These are phyloP conservation scores for Loripinus fragilis DNA, from an alignment of 2,888 invertebrate species.

Conservation along the genomic window DNA sequence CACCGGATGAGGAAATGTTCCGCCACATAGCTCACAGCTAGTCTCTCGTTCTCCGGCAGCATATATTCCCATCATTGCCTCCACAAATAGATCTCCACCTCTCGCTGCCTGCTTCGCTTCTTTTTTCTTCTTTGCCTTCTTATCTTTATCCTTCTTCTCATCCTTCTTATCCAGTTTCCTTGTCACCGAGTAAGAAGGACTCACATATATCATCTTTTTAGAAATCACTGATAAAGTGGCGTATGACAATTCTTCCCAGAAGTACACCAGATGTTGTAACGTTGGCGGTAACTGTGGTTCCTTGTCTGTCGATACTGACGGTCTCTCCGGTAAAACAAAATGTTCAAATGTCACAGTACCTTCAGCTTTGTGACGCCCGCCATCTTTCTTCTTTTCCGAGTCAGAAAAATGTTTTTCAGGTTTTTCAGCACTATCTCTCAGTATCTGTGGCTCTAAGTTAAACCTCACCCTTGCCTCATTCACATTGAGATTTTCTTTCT, in stretches of 20 bases:
- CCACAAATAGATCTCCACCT: constrained; percentile 74
- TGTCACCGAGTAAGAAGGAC: constrained; percentile 84
- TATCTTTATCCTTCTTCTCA: constrained; percentile 78
- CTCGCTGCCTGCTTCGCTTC: constrained; percentile 83
- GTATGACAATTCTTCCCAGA: constrained; percentile 93
- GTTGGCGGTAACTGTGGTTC: constrained; percentile 90
- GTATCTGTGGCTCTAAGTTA: constrained; percentile 70
- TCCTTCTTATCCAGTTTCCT: constrained; percentile 75
- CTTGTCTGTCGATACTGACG: constrained; percentile 53
- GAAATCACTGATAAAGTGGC: constrained; percentile 86
- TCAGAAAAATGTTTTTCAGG: constrained; percentile 62
- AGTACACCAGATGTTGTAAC: constrained; percentile 91
- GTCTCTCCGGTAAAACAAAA: constrained; percentile 56
- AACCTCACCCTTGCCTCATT: constrained; percentile 77
- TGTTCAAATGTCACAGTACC: constrained; percentile 62
- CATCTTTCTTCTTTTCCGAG: constrained; percentile 53
- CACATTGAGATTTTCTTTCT: constrained; percentile 72
- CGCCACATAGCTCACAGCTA: constrained; percentile 94
- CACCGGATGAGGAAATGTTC: constrained; percentile 87
- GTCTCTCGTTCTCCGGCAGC: constrained; percentile 83
- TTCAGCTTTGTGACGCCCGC: constrained; percentile 71
- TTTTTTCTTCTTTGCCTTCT: constrained; percentile 85
- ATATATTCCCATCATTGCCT: constrained; percentile 67
- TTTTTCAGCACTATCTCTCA: constrained; percentile 54
- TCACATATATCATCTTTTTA: constrained; percentile 87